Evolutionary conservation across 2,113 vertebrate species (phyloP).

Genomic region (Azemiops feae): DNA sequence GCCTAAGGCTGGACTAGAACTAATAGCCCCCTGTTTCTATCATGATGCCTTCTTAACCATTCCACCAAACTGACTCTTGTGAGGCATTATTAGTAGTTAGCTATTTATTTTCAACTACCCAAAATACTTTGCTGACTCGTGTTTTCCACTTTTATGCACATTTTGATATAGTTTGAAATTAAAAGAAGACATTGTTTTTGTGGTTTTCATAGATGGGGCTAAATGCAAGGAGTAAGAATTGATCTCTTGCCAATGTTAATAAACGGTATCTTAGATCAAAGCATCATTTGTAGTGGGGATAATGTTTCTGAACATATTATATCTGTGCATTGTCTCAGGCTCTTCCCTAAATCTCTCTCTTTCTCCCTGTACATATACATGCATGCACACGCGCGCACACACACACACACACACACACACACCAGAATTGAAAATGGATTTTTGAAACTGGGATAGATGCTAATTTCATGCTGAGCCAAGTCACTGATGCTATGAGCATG

Average conservation of each 20-base stretch:
- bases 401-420: neutral
- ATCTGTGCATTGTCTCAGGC: neutral
- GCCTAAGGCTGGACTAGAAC: neutral
- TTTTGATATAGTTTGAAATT: neutral
- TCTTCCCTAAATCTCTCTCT: neutral
- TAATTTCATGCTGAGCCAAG: neutral
- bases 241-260: neutral
- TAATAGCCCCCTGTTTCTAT: neutral
- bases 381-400: no score
- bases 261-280: neutral
- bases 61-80: neutral
- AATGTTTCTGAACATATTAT: neutral
- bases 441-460: neutral
- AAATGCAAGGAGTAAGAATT: neutral
- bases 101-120: neutral
- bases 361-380: neutral
- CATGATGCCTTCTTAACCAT: neutral
- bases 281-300: neutral
- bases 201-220: neutral
- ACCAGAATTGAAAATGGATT: neutral
- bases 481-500: neutral
- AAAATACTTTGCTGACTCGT: neutral
- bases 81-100: neutral
- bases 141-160: neutral
- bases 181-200: neutral